A percentile compares a stretch with the other conserved stretches of the same genome.
Evolutionary conservation across 2,888 invertebrate species (phyloP).

Genomic region (Drosophila affinis): DNA sequence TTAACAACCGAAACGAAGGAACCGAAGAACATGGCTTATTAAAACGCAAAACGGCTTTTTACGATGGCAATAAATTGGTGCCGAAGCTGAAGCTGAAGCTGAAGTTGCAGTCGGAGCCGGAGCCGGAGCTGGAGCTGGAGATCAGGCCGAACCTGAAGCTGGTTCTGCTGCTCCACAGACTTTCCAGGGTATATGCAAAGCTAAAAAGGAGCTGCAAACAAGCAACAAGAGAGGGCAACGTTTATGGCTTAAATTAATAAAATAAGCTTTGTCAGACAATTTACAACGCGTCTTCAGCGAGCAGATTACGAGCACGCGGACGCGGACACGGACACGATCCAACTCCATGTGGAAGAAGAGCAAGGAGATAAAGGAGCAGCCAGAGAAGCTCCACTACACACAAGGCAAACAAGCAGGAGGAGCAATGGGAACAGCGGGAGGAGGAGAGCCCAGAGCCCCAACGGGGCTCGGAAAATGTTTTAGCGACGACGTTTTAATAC

Average conservation of each 20-base stretch:
- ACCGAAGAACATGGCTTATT: constrained; percentile 75
- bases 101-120: constrained; percentile 21
- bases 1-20: constrained; percentile 57
- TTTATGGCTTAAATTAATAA: constrained; percentile 81
- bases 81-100: constrained; percentile 40
- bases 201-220: constrained; percentile 42
- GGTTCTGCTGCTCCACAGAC: constrained; percentile 7
- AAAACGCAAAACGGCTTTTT: constrained; percentile 78
- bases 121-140: neutral
- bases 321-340: constrained; percentile 66
- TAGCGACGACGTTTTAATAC: neutral
- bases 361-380: neutral
- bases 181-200: constrained; percentile 50
- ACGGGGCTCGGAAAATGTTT: no score
- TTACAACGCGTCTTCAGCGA: constrained; percentile 82
- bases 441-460: neutral
- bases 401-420: neutral
- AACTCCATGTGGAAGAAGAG: constrained; percentile 19
- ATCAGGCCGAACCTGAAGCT: constrained; percentile 25
- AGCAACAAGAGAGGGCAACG: constrained; percentile 61
- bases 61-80: constrained; percentile 76
- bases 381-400: neutral
- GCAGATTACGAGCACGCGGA: constrained; percentile 79
- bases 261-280: constrained; percentile 82
- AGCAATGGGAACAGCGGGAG: neutral